A percentile compares a stretch with the other conserved stretches of the same genome.
Conservation (phyloP, 2,113 vertebrate species). For the Actinemys pallida region DNA sequence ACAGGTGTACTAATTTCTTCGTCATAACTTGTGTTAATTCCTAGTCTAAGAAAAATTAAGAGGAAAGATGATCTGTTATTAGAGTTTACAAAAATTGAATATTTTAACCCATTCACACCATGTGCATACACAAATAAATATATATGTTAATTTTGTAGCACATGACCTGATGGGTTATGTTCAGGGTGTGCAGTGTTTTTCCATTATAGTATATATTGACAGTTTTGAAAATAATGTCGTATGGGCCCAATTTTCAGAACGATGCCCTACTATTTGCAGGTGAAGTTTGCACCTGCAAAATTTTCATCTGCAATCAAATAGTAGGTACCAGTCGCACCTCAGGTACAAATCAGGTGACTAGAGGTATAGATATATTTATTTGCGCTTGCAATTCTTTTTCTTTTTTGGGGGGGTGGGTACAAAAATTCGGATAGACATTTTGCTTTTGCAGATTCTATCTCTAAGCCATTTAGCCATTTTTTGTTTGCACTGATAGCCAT, state of each 20-base stretch:
- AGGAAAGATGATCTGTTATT: neutral
- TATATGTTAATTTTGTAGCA: neutral
- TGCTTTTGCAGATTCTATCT: conserved; percentile 17
- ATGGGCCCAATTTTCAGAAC: neutral
- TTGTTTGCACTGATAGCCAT: conserved; percentile 24
- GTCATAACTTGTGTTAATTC: conserved; percentile 28
- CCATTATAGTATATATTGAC: rapidly evolving
- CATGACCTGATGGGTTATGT: neutral
- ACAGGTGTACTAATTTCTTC: conserved; percentile 52
- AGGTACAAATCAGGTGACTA: conserved; percentile 13
- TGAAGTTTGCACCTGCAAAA: neutral
- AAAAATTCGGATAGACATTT: conserved; percentile 31
- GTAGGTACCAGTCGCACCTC: neutral
- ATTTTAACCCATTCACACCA: neutral
- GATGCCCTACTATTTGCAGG: neutral
- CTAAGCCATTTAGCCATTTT: neutral
- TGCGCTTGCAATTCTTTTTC: conserved; percentile 22
- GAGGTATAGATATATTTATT: conserved; percentile 17
- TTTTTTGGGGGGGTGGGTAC: neutral
- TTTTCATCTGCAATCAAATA: neutral
- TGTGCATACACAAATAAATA: neutral
- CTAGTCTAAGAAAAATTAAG: conserved; percentile 43
- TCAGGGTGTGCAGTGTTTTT: neutral
- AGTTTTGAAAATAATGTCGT: neutral
- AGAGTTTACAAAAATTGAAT: conserved; percentile 2